A percentile compares a stretch with the other conserved stretches of the same genome.
Evolutionary conservation across 2,797 vertebrate species (phyloP).

Genomic region (Eulemur albifrons): DNA sequence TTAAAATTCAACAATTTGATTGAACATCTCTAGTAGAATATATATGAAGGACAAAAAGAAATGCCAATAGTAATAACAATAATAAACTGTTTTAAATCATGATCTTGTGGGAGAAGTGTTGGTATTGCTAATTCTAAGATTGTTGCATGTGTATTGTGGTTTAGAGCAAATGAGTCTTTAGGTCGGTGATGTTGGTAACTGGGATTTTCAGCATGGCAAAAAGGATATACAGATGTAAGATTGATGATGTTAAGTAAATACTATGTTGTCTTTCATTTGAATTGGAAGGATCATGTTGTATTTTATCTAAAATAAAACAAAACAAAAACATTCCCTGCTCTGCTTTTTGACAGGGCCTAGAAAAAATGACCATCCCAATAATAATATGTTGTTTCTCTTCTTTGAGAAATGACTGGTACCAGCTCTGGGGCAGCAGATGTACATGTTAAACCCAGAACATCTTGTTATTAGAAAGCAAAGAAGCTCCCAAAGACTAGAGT

Average conservation of each 20-base stretch:
- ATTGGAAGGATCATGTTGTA: not conserved
- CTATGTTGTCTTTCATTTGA: not conserved
- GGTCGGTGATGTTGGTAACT: not conserved
- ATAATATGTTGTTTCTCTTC: not conserved
- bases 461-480: not conserved
- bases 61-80: not conserved
- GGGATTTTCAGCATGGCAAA: not conserved
- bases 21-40: not conserved
- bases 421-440: not conserved
- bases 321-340: not conserved
- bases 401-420: conserved; percentile 15
- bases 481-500: not conserved
- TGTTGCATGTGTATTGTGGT: not conserved
- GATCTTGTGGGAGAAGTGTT: not conserved
- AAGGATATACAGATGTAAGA: not conserved
- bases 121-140: not conserved
- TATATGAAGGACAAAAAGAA: not conserved
- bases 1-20: not conserved
- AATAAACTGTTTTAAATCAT: not conserved
- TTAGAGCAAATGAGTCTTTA: not conserved
- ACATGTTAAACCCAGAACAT: not conserved
- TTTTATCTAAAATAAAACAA: conserved; percentile 3
- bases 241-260: not conserved
- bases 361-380: not conserved
- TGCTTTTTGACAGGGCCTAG: not conserved